Evolutionary conservation across 2,888 invertebrate species (phyloP).

Genomic region (Agrotis clavis): DNA sequence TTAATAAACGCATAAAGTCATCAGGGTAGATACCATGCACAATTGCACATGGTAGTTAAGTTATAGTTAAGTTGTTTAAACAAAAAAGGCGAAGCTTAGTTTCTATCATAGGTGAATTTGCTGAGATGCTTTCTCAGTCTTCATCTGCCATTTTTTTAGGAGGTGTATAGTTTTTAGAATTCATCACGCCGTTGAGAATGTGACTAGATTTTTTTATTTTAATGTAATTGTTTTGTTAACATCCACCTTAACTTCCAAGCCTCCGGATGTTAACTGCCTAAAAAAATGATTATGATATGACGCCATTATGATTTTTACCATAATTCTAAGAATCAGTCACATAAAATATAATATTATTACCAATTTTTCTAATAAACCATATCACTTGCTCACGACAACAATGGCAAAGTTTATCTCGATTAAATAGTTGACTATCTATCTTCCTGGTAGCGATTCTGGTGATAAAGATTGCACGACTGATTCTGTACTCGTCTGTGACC

Average conservation of each 20-base stretch:
- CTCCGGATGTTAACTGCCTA: not conserved
- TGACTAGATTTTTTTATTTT: not conserved
- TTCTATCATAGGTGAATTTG: no score
- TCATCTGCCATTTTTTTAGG: no score
- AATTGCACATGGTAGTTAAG: no score
- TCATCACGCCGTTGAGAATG: no score
- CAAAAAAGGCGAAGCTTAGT: not conserved
- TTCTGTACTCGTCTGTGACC: slow-evolving; percentile 69
- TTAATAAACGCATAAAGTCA: no score
- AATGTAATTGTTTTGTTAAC: not conserved
- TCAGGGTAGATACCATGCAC: no score
- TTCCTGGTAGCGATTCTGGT: slow-evolving; percentile 73
- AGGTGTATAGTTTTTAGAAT: not conserved
- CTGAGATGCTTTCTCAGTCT: no score
- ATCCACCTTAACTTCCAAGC: no score
- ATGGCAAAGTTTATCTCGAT: slow-evolving; percentile 81
- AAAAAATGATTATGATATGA: not conserved
- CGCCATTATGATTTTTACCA: not conserved
- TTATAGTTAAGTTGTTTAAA: not conserved
- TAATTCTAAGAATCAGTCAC: no score
- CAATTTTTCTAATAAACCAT: slow-evolving; percentile 51
- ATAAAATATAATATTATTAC: slow-evolving; percentile 14
- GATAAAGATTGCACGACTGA: slow-evolving; percentile 81
- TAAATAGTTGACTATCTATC: slow-evolving; percentile 75
- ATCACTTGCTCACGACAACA: slow-evolving; percentile 64